Evolutionary conservation across 2,888 invertebrate species (phyloP).

Genomic region (Parascotia fuliginaria): DNA sequence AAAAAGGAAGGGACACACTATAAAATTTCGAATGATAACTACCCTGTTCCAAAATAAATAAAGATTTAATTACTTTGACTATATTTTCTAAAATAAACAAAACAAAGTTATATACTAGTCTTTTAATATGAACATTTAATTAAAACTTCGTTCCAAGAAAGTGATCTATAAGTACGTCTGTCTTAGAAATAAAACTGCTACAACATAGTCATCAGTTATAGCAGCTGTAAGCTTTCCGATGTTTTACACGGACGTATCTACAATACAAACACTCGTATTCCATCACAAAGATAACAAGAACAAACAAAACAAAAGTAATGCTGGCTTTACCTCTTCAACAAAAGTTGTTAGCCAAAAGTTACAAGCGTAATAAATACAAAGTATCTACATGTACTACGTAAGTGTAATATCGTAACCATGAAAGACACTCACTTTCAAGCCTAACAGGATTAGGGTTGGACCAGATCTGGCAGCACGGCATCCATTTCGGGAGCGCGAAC

Average conservation of each 20-base stretch:
- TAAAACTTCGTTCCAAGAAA: background rate
- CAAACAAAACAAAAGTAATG: constrained; percentile 23
- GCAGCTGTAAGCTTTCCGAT: background rate
- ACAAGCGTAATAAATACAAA: constrained; percentile 35
- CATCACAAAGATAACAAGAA: constrained; percentile 20
- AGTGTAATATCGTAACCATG: constrained; percentile 36
- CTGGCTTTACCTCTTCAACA: constrained; percentile 21
- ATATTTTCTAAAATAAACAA: too few relatives aligned
- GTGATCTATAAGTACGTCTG: too few relatives aligned
- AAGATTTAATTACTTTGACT: too few relatives aligned
- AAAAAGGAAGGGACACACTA: too few relatives aligned
- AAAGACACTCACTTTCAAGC: constrained; percentile 25
- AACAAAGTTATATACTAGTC: too few relatives aligned
- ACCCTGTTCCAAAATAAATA: too few relatives aligned
- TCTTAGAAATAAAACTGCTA: background rate
- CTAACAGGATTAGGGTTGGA: too few relatives aligned
- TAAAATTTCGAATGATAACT: too few relatives aligned
- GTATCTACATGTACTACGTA: constrained; percentile 22
- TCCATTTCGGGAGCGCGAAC: too few relatives aligned
- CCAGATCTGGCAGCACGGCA: too few relatives aligned
- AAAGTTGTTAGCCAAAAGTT: constrained; percentile 35
- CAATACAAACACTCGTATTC: constrained; percentile 11
- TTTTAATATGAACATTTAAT: too few relatives aligned
- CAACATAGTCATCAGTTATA: background rate
- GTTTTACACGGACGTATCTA: background rate